phyloP scores from a whole-genome alignment of 2,113 vertebrate species.

The Eleginops maclovinus region DNA sequence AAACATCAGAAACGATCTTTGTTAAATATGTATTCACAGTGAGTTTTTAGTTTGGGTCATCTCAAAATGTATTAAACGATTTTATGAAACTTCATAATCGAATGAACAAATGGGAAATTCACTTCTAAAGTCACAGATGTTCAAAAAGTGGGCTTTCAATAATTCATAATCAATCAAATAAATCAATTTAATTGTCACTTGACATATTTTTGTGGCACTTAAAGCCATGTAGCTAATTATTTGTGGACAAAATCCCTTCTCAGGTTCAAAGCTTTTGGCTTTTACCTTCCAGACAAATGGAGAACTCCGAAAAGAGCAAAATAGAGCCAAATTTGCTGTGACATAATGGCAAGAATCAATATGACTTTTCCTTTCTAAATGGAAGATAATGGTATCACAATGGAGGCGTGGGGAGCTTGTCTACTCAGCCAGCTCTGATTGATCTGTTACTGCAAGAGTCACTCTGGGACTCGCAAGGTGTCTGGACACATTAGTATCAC shows the following conservation, averaged over 20 bases:
- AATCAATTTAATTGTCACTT: constrained; percentile 8
- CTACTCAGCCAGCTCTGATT: constrained; percentile 72
- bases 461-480: constrained; percentile 69
- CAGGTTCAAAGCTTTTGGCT: constrained; percentile 8
- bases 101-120: no score
- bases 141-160: not conserved
- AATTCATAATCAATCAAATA: not conserved
- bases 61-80: no score
- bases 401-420: constrained; percentile 73
- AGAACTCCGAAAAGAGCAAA: constrained; percentile 53
- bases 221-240: constrained; percentile 2
- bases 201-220: constrained; percentile 21
- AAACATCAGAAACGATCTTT: no score
- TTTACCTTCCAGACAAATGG: constrained; percentile 12
- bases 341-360: constrained; percentile 76
- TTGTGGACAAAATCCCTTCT: constrained; percentile 9
- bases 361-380: constrained; percentile 76
- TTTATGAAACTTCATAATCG: no score
- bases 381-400: constrained; percentile 78
- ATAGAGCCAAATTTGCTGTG: constrained; percentile 56
- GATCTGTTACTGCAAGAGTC: constrained; percentile 78
- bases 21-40: no score
- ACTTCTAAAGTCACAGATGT: no score
- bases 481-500: constrained; percentile 71
- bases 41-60: no score